These are phyloP conservation scores for Oncopodura yosiiana DNA, from an alignment of 1,140 invertebrate genomes.

Conservation along the genomic window DNA sequence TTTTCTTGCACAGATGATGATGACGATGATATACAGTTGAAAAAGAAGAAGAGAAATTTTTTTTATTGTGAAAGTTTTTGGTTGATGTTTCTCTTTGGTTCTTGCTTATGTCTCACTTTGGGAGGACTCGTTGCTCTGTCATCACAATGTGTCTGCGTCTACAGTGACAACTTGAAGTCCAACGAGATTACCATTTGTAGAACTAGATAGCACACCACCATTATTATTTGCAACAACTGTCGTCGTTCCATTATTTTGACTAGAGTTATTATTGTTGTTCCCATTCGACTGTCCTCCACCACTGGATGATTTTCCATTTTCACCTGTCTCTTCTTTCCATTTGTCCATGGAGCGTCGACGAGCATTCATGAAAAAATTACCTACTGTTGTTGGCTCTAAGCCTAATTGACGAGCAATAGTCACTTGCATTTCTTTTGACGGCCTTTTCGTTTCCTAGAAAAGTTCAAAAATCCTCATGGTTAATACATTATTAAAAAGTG, in stretches of 20 bases:
- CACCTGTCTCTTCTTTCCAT: conserved; percentile 77
- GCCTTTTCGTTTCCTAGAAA: conserved; percentile 95
- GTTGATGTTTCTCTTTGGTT: too few species aligned
- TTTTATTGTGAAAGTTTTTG: too few species aligned
- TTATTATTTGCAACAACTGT: conserved; percentile 1
- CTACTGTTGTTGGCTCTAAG: conserved; percentile 95
- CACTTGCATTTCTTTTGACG: conserved; percentile 99
- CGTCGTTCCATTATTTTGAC: conserved; percentile 10
- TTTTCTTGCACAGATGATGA: too few species aligned
- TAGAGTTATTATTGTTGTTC: conserved; percentile 12
- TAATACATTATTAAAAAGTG: too few species aligned
- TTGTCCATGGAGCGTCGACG: conserved; percentile 94
- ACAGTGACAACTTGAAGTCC: conserved; percentile 24
- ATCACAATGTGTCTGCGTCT: conserved; percentile 24
- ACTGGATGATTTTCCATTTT: conserved; percentile 11
- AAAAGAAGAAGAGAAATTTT: conserved; percentile 4
- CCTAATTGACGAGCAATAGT: conserved; percentile 96
- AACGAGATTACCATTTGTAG: too few species aligned
- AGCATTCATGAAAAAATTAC: conserved; percentile 99
- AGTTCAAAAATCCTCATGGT: conserved; percentile 34
- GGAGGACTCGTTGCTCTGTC: neutral
- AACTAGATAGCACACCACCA: too few species aligned
- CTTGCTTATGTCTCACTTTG: too few species aligned
- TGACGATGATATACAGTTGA: conserved; percentile 7
- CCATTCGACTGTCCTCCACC: conserved; percentile 2